A percentile compares a stretch with the other conserved stretches of the same genome.
Evolutionary conservation across 1,140 invertebrate genomes (phyloP).

Genomic region (Pentalonia nigronervosa): DNA sequence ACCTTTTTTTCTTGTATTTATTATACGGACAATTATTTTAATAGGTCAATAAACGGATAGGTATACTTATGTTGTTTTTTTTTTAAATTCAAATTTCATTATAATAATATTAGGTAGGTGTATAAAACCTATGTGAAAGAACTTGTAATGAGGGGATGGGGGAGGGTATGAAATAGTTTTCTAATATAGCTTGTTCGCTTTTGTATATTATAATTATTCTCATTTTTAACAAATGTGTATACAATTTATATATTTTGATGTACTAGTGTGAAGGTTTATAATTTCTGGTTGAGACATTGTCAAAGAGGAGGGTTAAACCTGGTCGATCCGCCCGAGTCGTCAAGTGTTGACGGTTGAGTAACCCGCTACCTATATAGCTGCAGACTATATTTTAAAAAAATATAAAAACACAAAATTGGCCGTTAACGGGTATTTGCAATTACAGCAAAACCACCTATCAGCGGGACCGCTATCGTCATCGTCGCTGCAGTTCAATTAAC

Average conservation of each 20-base stretch:
- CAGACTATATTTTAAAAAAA: neutral
- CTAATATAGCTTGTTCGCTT: neutral
- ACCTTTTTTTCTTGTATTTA: neutral
- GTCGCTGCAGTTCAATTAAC: neutral
- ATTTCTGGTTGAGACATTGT: neutral
- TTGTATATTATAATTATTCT: neutral
- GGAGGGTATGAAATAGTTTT: neutral
- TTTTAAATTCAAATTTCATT: neutral
- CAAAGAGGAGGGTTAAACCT: neutral
- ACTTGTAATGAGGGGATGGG: neutral
- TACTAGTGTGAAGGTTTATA: neutral
- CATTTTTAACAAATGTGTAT: neutral
- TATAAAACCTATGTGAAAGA: neutral
- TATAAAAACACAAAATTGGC: neutral
- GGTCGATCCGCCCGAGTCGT: too few relatives aligned
- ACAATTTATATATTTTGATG: neutral
- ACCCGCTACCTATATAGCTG: too few relatives aligned
- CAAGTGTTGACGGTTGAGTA: too few relatives aligned
- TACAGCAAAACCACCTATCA: neutral
- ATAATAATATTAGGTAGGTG: neutral
- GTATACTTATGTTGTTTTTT: neutral
- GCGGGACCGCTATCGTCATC: too few relatives aligned
- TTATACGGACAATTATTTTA: slow-evolving; percentile 21
- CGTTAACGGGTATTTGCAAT: neutral
- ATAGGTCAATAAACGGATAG: neutral